phyloP scores from a whole-genome alignment of 2,113 vertebrate species.

The Poecile atricapillus region DNA sequence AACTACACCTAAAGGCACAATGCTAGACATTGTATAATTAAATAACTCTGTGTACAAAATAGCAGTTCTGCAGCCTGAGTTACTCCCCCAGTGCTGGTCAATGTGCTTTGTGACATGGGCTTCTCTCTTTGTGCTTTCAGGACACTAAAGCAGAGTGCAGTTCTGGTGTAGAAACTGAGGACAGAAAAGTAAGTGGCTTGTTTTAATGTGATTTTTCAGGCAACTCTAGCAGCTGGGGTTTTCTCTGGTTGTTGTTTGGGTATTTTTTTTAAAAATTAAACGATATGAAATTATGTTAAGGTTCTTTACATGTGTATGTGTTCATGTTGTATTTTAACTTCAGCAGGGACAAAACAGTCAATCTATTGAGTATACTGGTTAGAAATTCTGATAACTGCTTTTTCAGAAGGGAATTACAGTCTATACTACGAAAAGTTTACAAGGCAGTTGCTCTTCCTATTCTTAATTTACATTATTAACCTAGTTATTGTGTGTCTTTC shows the following conservation, averaged over 20 bases:
- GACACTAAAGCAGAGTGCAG: constrained; percentile 76
- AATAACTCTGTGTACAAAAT: background rate
- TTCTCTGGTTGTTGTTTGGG: background rate
- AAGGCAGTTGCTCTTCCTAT: background rate
- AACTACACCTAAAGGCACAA: background rate
- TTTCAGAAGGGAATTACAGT: background rate
- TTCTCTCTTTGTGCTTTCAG: constrained; percentile 55
- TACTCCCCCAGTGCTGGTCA: background rate
- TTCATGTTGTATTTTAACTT: background rate
- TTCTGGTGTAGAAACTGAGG: constrained; percentile 76
- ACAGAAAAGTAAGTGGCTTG: constrained; percentile 75
- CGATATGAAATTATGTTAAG: background rate
- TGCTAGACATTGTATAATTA: background rate
- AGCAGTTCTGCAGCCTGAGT: background rate
- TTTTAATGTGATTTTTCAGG: constrained; percentile 7
- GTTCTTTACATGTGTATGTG: background rate
- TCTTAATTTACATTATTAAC: background rate
- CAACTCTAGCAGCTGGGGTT: background rate
- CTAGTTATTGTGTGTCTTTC: background rate
- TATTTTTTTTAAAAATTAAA: background rate
- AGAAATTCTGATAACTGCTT: background rate
- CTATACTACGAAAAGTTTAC: background rate
- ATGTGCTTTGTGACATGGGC: background rate
- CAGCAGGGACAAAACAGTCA: fast-evolving
- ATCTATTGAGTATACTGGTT: background rate